Conservation (phyloP, 2,888 invertebrate genomes). For the Tolmerus cingulatus region DNA sequence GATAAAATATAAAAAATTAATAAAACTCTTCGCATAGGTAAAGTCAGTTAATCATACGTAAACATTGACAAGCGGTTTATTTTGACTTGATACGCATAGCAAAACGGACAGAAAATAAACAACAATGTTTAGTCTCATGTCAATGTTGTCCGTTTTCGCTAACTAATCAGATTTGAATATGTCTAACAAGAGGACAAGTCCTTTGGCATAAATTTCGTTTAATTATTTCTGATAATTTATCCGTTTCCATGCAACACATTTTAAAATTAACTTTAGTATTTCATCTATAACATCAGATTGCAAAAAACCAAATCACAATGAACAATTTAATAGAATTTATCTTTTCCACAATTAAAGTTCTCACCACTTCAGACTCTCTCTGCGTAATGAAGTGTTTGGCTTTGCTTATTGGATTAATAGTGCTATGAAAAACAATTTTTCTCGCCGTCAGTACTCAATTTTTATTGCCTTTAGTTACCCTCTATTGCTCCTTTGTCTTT, state of each 20-base stretch:
- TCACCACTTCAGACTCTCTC: too few relatives aligned
- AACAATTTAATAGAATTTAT: too few relatives aligned
- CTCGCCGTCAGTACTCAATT: too few relatives aligned
- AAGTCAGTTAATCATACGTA: slow-evolving; percentile 3
- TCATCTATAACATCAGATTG: too few relatives aligned
- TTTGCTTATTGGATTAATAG: too few relatives aligned
- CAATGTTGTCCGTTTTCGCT: background rate
- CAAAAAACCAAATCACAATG: too few relatives aligned
- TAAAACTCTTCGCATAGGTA: background rate
- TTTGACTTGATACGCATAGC: slow-evolving; percentile 1
- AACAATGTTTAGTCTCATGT: background rate
- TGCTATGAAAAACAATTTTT: too few relatives aligned
- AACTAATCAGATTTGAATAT: background rate
- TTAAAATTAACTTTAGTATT: background rate
- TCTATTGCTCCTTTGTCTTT: too few relatives aligned
- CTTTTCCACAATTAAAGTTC: too few relatives aligned
- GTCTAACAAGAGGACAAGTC: background rate
- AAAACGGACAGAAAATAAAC: slow-evolving; percentile 3
- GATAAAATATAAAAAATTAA: background rate
- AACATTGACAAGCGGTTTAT: slow-evolving; percentile 16
- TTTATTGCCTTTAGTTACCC: too few relatives aligned
- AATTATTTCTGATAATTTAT: background rate
- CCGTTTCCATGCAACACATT: background rate
- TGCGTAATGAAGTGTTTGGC: too few relatives aligned
- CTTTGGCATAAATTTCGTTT: background rate